These are phyloP conservation scores for Synodontis membranacea DNA, from an alignment of 2,113 vertebrate species.

Conservation along the genomic window DNA sequence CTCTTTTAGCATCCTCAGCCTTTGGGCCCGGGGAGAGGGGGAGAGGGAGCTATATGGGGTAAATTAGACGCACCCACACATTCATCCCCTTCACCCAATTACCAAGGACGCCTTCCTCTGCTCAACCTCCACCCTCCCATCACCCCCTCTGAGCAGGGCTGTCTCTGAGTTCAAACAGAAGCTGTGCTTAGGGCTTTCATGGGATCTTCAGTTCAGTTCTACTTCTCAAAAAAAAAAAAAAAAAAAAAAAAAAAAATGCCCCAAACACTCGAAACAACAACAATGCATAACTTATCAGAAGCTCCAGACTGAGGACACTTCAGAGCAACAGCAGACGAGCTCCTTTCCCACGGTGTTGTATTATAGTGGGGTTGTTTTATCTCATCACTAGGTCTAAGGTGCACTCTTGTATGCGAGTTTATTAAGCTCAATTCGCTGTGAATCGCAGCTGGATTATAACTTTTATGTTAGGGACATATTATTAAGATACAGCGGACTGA, in stretches of 20 bases:
- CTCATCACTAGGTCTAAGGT: neutral
- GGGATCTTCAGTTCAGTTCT: slow-evolving; percentile 40
- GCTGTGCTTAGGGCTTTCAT: slow-evolving; percentile 70
- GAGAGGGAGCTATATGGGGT: slow-evolving; percentile 64
- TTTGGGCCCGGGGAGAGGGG: slow-evolving; percentile 45
- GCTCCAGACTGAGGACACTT: slow-evolving; percentile 35
- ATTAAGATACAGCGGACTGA: neutral
- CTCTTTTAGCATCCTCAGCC: slow-evolving; percentile 64
- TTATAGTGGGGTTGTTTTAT: neutral
- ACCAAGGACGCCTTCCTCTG: slow-evolving; percentile 37
- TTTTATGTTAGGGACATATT: neutral
- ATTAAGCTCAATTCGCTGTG: neutral
- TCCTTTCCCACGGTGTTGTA: slow-evolving; percentile 29
- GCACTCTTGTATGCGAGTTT: neutral
- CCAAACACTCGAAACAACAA: slow-evolving; percentile 31
- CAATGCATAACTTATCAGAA: slow-evolving; percentile 30
- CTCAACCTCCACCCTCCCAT: slow-evolving; percentile 47
- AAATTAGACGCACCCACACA: slow-evolving; percentile 39
- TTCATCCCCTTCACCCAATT: slow-evolving; percentile 50
- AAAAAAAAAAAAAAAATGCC: neutral
- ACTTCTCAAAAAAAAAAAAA: neutral
- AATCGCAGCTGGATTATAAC: neutral
- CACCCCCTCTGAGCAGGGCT: slow-evolving; percentile 53
- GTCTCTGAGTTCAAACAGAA: slow-evolving; percentile 65
- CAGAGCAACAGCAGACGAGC: slow-evolving; percentile 25